These are phyloP conservation scores for Patiria miniata DNA, from an alignment of 35 echinoderm and acorn worm species.

Conservation along the genomic window DNA sequence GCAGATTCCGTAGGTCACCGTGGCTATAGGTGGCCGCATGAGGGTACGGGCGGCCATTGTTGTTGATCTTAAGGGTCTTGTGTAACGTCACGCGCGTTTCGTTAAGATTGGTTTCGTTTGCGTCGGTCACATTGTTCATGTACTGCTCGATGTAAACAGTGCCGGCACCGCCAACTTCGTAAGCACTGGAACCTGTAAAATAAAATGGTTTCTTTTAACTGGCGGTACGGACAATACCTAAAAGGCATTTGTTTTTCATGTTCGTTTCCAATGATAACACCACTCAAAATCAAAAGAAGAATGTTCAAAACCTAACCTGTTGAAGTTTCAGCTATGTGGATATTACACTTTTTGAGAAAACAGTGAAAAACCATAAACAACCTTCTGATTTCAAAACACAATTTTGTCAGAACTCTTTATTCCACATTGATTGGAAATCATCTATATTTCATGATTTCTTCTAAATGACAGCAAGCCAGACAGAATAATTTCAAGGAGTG, in stretches of 20 bases:
- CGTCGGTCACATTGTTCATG: neutral
- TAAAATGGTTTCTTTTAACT: neutral
- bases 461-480: no score
- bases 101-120: neutral
- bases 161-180: slow-evolving; percentile 78
- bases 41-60: slow-evolving; percentile 68
- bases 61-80: slow-evolving; percentile 78
- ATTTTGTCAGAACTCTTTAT: neutral
- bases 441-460: no score
- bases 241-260: no score
- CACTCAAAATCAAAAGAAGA: no score
- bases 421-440: no score
- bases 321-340: no score
- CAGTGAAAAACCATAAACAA: no score
- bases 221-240: neutral
- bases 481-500: no score
- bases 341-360: no score
- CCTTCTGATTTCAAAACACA: no score
- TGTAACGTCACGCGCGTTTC: slow-evolving; percentile 37
- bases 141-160: slow-evolving; percentile 79
- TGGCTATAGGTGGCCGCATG: slow-evolving; percentile 19
- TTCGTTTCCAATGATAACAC: no score
- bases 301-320: no score
- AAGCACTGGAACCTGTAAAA: slow-evolving; percentile 37
- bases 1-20: slow-evolving; percentile 47